A percentile compares a stretch with the other conserved stretches of the same genome.
These are phyloP conservation scores for Sigmodon hispidus DNA, from an alignment of 2,113 vertebrate species.

Conservation along the genomic window DNA sequence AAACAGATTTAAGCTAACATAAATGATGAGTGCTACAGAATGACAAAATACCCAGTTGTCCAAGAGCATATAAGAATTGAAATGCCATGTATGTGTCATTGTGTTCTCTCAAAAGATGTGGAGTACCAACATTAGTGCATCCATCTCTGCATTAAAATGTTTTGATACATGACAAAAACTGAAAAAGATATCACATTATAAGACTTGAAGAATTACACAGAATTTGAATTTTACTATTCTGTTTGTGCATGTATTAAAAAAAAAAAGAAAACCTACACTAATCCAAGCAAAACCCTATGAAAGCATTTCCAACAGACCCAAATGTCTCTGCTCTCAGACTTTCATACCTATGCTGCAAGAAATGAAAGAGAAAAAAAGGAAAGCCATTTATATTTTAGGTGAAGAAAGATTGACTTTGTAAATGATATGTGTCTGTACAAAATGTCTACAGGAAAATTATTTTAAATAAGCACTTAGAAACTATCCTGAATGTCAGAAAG, in stretches of 20 bases:
- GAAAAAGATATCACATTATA: not conserved
- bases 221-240: constrained; percentile 1
- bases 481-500: not conserved
- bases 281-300: not conserved
- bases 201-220: not conserved
- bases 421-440: not conserved
- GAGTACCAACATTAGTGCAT: not conserved
- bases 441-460: not conserved
- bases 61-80: not conserved
- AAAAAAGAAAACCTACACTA: not conserved
- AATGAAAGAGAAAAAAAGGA: not conserved
- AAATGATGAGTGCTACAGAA: not conserved
- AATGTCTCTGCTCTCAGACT: not conserved
- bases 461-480: not conserved
- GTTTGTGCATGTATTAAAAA: not conserved
- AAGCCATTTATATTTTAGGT: not conserved
- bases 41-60: not conserved
- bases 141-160: not conserved
- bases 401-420: not conserved
- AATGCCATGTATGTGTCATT: not conserved
- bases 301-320: not conserved
- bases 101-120: not conserved
- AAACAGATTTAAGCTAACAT: not conserved
- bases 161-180: not conserved
- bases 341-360: not conserved